A percentile compares a stretch with the other conserved stretches of the same genome.
Evolutionary conservation across 2,888 invertebrate genomes (phyloP).

Genomic region (Ommatoiulus sabulosus): DNA sequence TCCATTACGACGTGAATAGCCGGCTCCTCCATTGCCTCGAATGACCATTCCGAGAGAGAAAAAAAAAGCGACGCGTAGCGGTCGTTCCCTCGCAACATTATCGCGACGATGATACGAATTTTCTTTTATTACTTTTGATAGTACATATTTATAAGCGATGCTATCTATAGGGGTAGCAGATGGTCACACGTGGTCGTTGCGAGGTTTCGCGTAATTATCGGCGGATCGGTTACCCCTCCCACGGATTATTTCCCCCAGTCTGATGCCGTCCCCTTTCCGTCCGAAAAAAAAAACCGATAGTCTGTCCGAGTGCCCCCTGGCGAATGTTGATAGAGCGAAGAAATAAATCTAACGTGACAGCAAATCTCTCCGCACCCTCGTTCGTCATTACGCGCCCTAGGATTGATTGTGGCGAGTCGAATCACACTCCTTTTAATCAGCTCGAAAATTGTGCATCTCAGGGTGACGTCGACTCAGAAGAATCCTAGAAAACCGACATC

Average conservation of each 20-base stretch:
- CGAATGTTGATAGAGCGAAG: neutral
- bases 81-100: neutral
- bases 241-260: too few species aligned
- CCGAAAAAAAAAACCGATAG: too few species aligned
- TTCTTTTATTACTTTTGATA: neutral
- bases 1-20: too few species aligned
- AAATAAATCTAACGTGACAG: constrained; percentile 6
- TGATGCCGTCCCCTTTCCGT: neutral
- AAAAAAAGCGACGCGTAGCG: neutral
- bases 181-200: neutral
- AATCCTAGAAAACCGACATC: too few species aligned
- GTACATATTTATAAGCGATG: neutral
- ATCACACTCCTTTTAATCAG: neutral
- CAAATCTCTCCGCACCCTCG: neutral
- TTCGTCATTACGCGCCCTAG: neutral
- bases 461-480: too few species aligned
- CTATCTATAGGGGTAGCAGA: neutral
- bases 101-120: neutral
- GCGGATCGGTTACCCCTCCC: neutral
- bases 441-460: neutral
- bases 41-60: neutral
- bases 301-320: constrained; percentile 7
- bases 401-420: constrained; percentile 27
- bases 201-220: neutral
- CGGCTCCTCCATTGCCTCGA: neutral